These are phyloP conservation scores for Acanthosepion pharaonis DNA, from an alignment of 2,888 invertebrate species.

Conservation along the genomic window DNA sequence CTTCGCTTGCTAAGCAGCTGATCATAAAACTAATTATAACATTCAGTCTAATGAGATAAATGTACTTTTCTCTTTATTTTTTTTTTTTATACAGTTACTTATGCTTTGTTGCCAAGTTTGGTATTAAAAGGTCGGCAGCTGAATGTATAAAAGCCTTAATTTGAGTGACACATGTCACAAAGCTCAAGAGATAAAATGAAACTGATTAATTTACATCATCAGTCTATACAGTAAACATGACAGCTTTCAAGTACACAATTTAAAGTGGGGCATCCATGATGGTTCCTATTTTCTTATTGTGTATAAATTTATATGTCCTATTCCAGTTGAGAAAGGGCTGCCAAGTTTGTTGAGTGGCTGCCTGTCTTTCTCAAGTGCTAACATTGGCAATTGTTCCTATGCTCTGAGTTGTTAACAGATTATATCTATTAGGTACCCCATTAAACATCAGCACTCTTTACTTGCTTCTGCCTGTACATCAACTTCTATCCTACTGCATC, in stretches of 20 bases:
- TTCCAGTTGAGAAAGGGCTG: not conserved
- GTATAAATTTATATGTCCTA: not conserved
- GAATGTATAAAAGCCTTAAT: not conserved
- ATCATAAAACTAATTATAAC: conserved; percentile 8
- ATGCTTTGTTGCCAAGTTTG: not conserved
- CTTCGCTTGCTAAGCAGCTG: not conserved
- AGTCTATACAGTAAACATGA: not conserved
- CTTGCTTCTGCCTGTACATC: not conserved
- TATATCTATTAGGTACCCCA: not conserved
- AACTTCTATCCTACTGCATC: not conserved
- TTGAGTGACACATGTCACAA: not conserved
- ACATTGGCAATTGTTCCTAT: conserved; percentile 5
- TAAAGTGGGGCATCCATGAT: not conserved
- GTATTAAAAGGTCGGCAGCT: not conserved
- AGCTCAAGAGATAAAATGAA: not conserved
- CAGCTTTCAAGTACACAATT: not conserved
- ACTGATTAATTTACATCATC: not conserved
- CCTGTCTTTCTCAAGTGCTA: not conserved
- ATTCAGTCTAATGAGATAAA: not conserved
- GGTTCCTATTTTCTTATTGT: not conserved
- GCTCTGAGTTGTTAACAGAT: conserved; percentile 9
- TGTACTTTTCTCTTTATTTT: not conserved
- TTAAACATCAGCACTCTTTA: not conserved
- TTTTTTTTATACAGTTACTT: not conserved
- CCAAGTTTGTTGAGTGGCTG: not conserved